Evolutionary conservation across 2,797 vertebrate genomes (phyloP).

Genomic region (Onychomys arenicola): DNA sequence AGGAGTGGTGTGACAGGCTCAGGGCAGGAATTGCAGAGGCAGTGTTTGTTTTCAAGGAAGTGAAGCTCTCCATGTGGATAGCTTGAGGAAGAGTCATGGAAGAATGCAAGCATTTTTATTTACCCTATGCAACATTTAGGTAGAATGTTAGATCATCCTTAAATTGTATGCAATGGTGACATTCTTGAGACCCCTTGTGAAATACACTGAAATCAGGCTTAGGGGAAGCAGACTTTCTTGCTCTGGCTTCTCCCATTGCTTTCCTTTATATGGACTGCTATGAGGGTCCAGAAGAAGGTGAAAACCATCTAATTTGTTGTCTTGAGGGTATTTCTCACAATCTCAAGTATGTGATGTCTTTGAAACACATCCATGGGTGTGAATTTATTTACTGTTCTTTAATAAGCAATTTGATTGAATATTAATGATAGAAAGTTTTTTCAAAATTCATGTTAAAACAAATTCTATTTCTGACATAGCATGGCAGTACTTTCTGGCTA

Average conservation of each 20-base stretch:
- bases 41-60: not conserved
- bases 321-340: not conserved
- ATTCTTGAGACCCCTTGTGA: not conserved
- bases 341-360: not conserved
- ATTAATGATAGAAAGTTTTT: not conserved
- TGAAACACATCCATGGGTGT: not conserved
- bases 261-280: not conserved
- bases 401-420: not conserved
- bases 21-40: not conserved
- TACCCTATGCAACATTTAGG: not conserved
- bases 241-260: not conserved
- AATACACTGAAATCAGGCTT: not conserved
- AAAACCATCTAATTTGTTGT: not conserved
- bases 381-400: not conserved
- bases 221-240: not conserved
- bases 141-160: not conserved
- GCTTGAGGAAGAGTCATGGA: not conserved
- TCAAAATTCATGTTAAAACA: not conserved
- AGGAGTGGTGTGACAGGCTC: not conserved
- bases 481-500: not conserved
- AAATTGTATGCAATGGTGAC: not conserved
- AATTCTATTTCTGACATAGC: not conserved
- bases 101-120: not conserved
- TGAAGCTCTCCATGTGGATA: not conserved
- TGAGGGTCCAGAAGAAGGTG: not conserved